Base-by-base conservation (phyloP, 37 sponge, comb jelly and placozoan genomes). In the Theonella swinhoei region DNA sequence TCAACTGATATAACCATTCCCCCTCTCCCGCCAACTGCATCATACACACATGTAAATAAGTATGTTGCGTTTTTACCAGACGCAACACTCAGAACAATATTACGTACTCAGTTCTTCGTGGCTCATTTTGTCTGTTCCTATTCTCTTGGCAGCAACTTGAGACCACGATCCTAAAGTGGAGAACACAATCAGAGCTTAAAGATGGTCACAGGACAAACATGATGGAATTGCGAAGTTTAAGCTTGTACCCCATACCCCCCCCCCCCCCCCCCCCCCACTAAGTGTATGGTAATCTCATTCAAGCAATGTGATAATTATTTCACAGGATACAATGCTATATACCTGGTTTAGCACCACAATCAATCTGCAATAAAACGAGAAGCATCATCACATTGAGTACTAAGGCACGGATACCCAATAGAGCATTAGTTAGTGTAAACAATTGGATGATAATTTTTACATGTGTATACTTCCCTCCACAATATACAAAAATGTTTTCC, bases 141-240 rank as follows among this genome's bases (percentile, higher is more conserved):
- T 75, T 41, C 74, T 83, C 42, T 71, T 31, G 14, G 89, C 80
- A 17, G 89, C 89, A 3, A 92, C 93, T 37, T 92, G 93, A 0
- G 93, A 88, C 93, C 93, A 92, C 0, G 93, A 80, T 11, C 93
- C 92, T 84, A 67, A 22, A 41, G 80, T 29, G 43, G 31, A 35
- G 39, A 36, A 39, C 26, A 29, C 66, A 65, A 20, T 24, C 24
- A 26, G 66, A n/a, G n/a, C 5, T 65, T 11, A n/a, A 66, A 66
- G 7, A 7, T 23, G 25, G 17, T 24, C 19, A 58, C 60, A 25
- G 17, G 25, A 66, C 8, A 11, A 9, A 66, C 7, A 26, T 24
- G 26, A 29, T n/a, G 26, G 19, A 66, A 66, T 26, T 66, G 67
- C n/a, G 67, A 26, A 66, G 5, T n/a, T 7, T 8, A 11, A 24